Conservation (phyloP, 2,797 vertebrate genomes). For the Siniperca scherzeri region DNA sequence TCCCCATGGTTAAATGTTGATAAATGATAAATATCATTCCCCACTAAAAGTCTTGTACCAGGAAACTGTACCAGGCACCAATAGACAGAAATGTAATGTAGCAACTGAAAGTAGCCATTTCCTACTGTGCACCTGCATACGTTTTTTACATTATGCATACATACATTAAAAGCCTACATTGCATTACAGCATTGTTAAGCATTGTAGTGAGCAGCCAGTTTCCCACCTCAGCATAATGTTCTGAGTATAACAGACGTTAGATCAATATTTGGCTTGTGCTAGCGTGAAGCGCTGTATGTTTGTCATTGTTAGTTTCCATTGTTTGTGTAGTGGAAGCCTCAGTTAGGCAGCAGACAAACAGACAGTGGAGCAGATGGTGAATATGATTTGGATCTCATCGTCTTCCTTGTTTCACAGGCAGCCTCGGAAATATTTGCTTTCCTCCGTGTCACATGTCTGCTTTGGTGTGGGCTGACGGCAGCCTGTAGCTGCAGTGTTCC, state of each 20-base stretch:
- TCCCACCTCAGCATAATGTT: constrained; percentile 38
- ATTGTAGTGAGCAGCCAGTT: constrained; percentile 13
- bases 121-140: background rate
- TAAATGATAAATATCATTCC: background rate
- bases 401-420: constrained; percentile 27
- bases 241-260: constrained; percentile 21
- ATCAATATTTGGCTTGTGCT: constrained; percentile 56
- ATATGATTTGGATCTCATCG: constrained; percentile 56
- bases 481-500: constrained; percentile 16
- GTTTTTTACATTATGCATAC: background rate
- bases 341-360: constrained; percentile 50
- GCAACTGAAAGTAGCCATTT: background rate
- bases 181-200: constrained; percentile 11
- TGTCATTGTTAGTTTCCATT: constrained; percentile 44
- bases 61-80: background rate
- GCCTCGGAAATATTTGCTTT: constrained; percentile 45
- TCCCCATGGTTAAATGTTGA: background rate
- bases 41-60: background rate
- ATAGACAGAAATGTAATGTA: background rate
- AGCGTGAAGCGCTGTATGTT: constrained; percentile 39
- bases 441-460: background rate
- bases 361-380: constrained; percentile 61
- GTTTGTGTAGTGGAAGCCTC: constrained; percentile 48
- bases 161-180: background rate
- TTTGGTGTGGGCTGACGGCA: constrained; percentile 30